Base-by-base conservation (phyloP, 2,797 vertebrate genomes). In the Semotilus atromaculatus region DNA sequence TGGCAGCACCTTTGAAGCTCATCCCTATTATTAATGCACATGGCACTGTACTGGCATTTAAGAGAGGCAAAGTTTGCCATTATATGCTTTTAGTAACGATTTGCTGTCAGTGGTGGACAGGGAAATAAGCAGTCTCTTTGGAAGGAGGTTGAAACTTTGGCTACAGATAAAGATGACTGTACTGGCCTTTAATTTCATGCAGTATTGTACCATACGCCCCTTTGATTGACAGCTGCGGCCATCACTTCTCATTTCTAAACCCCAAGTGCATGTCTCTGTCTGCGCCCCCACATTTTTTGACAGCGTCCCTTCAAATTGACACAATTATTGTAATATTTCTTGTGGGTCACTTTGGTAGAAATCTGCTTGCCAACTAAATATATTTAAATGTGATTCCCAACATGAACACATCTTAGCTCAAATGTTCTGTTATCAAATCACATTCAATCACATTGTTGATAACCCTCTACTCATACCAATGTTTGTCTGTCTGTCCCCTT, bases 61-160 rank as follows among this genome's bases (percentile, higher is more conserved):
- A 53, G 80, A 74, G 60, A 5, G 58, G 81, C 82, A 90, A 91
- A 88, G 80, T 90, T 90, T 92, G 85, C 87, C 86, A 90, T 91
- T 90, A 83, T 91, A 92, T 93, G 91, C 93, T 94, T 94, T 95
- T 94, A 95, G 93, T 93, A 94, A 93, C 91, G 94, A 94, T 94
- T 94, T 95, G 86, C 93, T 94, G 94, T 94, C 94, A 93, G 70
- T 85, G 82, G 77, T n/a, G 84, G 85, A 84, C 77, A 89, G 85
- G 77, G 76, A 75, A 74, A 70, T 90, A 91, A 88, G 68, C 67
- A 82, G 85, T 88, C 74, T 90, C 83, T 78, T 89, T 86, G 31
- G 86, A 81, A 72, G 71, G 89, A 85, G 85, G 26, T 62, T 84
- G 80, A 88, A 88, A 91, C 90, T 90, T 45, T 67, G 80, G 29